Conservation (phyloP, 2,797 vertebrate genomes). For the Gymnocypris eckloni region DNA sequence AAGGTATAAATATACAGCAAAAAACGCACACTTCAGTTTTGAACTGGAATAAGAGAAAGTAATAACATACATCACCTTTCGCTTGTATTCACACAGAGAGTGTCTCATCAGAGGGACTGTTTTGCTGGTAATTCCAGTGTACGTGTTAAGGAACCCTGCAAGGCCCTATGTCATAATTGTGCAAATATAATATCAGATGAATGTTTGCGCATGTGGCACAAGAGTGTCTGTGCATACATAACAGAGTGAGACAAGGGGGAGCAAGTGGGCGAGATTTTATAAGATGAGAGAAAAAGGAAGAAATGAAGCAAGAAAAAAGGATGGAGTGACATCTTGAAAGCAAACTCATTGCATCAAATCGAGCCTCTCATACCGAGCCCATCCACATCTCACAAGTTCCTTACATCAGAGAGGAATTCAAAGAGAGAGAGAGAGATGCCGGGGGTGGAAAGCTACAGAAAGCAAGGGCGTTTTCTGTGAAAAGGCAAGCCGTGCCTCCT, state of each 20-base stretch:
- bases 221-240: conserved; percentile 61
- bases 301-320: conserved; percentile 27
- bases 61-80: background rate
- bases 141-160: conserved; percentile 34
- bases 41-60: background rate
- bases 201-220: conserved; percentile 56
- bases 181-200: conserved; percentile 57
- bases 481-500: background rate
- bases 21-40: background rate
- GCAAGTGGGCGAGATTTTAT: conserved; percentile 48
- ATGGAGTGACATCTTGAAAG: conserved; percentile 43
- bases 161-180: conserved; percentile 51
- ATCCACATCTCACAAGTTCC: conserved; percentile 59
- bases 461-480: background rate
- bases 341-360: conserved; percentile 59
- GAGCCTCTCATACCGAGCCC: conserved; percentile 47
- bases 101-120: conserved; percentile 19
- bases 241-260: conserved; percentile 44
- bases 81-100: conserved; percentile 2
- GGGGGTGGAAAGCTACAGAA: conserved; percentile 29
- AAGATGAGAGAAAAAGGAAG: conserved; percentile 38
- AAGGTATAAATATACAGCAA: no score
- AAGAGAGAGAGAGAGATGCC: conserved; percentile 45
- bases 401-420: conserved; percentile 62
- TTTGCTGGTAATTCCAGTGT: conserved; percentile 47